Conservation (phyloP, 1,140 invertebrate genomes). For the Papilio aristodemus region DNA sequence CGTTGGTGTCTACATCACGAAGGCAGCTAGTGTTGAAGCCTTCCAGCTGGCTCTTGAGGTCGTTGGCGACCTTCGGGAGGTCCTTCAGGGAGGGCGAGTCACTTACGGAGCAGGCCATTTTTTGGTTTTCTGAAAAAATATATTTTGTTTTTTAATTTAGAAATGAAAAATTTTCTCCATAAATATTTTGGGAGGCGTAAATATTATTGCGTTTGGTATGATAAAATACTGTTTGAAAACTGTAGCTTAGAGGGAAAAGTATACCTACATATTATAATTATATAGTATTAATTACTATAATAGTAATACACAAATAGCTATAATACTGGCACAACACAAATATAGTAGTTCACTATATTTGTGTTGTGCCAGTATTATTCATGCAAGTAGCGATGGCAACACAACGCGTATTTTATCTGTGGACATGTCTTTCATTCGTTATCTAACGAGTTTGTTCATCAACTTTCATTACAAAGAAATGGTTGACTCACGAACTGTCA, state of each 20-base stretch:
- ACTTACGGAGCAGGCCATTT: slow-evolving; percentile 83
- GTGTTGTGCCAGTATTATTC: background rate
- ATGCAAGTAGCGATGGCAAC: background rate
- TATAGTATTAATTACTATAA: no score
- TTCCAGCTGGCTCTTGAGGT: slow-evolving; percentile 93
- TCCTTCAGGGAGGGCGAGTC: slow-evolving; percentile 90
- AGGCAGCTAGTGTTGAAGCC: slow-evolving; percentile 91
- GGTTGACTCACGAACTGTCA: slow-evolving; percentile 36
- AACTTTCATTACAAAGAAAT: slow-evolving; percentile 40
- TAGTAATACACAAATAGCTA: no score
- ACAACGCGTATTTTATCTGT: slow-evolving; percentile 32
- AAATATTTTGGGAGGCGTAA: no score
- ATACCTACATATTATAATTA: no score
- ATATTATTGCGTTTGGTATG: no score
- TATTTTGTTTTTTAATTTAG: no score
- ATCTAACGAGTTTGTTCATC: slow-evolving; percentile 31
- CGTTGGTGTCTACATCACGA: slow-evolving; percentile 91
- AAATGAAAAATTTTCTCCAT: no score
- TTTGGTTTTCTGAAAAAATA: slow-evolving; percentile 54
- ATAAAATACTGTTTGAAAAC: no score
- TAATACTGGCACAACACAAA: no score
- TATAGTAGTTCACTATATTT: no score
- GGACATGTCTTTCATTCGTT: background rate
- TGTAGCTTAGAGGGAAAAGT: no score
- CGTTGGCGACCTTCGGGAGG: slow-evolving; percentile 92